phyloP scores from a whole-genome alignment of 2,888 invertebrate genomes.

The Metalampra italica region DNA sequence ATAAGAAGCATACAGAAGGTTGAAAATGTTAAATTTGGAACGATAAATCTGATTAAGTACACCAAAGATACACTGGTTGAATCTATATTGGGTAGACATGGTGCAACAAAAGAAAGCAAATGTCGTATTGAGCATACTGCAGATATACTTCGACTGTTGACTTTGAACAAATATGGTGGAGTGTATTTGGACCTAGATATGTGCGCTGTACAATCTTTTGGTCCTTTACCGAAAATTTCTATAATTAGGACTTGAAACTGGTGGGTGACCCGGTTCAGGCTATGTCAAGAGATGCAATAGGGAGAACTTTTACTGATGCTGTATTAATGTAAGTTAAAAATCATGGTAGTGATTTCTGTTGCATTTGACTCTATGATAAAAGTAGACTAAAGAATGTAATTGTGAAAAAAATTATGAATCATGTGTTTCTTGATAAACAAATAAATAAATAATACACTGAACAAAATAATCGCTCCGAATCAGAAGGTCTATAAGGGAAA shows the following conservation, averaged over 20 bases:
- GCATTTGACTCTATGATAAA: too few species aligned
- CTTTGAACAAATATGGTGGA: slow-evolving; percentile 87
- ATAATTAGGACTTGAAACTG: slow-evolving; percentile 76
- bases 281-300: slow-evolving; percentile 54
- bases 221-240: slow-evolving; percentile 76
- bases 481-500: too few species aligned
- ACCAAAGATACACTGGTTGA: slow-evolving; percentile 78
- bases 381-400: too few species aligned
- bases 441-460: too few species aligned
- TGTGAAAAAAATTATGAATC: too few species aligned
- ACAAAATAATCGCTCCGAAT: too few species aligned
- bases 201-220: slow-evolving; percentile 80
- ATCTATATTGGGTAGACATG: slow-evolving; percentile 65
- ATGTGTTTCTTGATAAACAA: too few species aligned
- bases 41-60: slow-evolving; percentile 69
- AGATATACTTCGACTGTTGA: slow-evolving; percentile 81
- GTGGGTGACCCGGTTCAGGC: slow-evolving; percentile 84
- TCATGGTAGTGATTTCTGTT: too few species aligned
- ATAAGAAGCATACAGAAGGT: slow-evolving; percentile 52
- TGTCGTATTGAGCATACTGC: slow-evolving; percentile 81
- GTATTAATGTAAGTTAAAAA: slow-evolving; percentile 34
- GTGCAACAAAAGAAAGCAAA: slow-evolving; percentile 64
- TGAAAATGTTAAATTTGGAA: slow-evolving; percentile 69
- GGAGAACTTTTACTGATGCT: slow-evolving; percentile 26
- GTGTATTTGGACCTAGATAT: slow-evolving; percentile 88